Percentiles rank a stretch among this genome's conserved stretches.
Evolutionary conservation across 2,113 vertebrate species (phyloP).

Genomic region (Physeter macrocephalus): DNA sequence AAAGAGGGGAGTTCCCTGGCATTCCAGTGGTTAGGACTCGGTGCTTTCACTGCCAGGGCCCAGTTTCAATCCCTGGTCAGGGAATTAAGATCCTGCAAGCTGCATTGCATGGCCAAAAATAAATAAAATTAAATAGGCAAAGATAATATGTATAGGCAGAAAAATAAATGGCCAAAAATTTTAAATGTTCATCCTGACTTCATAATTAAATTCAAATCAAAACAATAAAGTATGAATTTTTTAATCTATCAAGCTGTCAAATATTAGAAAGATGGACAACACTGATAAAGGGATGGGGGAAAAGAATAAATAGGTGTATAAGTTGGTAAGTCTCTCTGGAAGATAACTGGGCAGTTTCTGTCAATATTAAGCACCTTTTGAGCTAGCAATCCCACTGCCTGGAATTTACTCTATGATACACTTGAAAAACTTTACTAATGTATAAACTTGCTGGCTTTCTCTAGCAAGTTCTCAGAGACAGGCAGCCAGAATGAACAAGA

Average conservation of each 20-base stretch:
- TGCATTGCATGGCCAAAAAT: no score
- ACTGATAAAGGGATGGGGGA: background rate
- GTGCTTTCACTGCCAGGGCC: no score
- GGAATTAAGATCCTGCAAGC: no score
- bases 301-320: background rate
- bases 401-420: background rate
- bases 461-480: background rate
- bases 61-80: no score
- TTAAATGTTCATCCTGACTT: background rate
- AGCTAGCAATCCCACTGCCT: background rate
- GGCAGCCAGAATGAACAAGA: background rate
- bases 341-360: background rate
- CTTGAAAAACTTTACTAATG: background rate
- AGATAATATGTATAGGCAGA: background rate
- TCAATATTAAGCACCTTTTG: background rate
- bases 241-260: background rate
- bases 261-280: background rate
- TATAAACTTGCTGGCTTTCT: background rate
- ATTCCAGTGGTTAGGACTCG: no score
- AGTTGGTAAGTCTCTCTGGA: background rate
- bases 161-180: background rate
- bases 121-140: no score
- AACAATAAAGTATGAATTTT: background rate
- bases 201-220: background rate
- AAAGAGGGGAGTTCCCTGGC: no score